Evolutionary conservation across 2,888 invertebrate species (phyloP).

Genomic region (Rhagonycha lutea): DNA sequence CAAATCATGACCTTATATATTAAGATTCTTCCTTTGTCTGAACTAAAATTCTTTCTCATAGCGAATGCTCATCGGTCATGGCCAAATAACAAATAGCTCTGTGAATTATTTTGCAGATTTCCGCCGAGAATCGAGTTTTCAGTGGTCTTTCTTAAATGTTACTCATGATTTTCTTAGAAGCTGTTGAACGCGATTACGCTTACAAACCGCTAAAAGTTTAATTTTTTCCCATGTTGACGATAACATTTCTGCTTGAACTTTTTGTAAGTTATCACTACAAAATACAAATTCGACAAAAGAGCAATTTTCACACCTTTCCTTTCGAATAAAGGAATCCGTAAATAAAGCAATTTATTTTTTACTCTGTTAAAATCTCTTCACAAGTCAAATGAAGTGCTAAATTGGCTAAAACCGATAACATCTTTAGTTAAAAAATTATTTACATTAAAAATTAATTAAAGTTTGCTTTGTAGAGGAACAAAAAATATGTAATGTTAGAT

Average conservation of each 20-base stretch:
- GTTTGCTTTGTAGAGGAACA: neutral
- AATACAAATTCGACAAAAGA: neutral
- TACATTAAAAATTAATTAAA: neutral
- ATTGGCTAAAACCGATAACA: neutral
- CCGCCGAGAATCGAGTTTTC: neutral
- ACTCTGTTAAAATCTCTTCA: neutral
- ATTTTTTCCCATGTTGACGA: neutral
- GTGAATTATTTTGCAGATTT: slow-evolving; percentile 23
- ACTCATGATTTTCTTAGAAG: slow-evolving; percentile 1
- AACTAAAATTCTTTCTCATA: slow-evolving; percentile 20
- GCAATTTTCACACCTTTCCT: neutral
- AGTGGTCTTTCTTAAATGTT: neutral
- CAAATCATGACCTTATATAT: slow-evolving; percentile 23
- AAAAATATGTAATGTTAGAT: neutral
- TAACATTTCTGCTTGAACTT: neutral
- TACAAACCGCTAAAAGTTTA: neutral
- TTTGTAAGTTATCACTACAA: neutral
- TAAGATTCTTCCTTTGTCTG: slow-evolving; percentile 30
- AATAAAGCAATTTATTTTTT: neutral
- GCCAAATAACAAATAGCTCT: slow-evolving; percentile 24
- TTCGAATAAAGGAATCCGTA: neutral
- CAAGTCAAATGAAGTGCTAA: neutral
- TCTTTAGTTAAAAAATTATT: neutral
- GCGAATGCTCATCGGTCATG: slow-evolving; percentile 26
- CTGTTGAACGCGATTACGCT: neutral